Evolutionary conservation across 2,888 invertebrate species (phyloP), one percentile per base, ranked within the genome.

Genomic region (Abscondita cerata): DNA sequence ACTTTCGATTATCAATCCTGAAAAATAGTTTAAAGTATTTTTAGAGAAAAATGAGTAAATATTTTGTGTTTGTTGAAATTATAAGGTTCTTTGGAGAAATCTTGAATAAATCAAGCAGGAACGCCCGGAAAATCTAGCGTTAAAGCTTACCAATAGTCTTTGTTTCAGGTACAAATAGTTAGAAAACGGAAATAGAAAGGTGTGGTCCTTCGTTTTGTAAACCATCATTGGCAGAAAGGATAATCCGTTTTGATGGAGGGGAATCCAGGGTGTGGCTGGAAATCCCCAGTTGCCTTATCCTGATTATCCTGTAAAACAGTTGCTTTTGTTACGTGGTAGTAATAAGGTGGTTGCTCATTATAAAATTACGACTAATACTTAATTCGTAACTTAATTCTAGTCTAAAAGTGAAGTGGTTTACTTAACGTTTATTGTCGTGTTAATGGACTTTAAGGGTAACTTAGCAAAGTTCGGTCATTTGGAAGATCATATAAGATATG

Each of bases 401-500:
- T 41, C 16, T 41, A 13, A 15, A 6, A 33, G 48, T 48, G 48
- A 48, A 33, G n/a, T 48, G 20, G 12, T 1, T 48, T 18, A 25
- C 2, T 4, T 4, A 25, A 25, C 44, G n/a, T 8, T 16, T 44
- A 16, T 18, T 18, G 19, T 13, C 19, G 54, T 51, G 50, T 38
- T 48, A 44, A 56, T 56, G 52, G 18, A 56, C 52, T 48, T 52
- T 34, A 36, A 46, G 5, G 33, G 25, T 18, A 46, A 52, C 44
- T 36, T 18, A 16, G 13, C 16, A 18, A 15, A 47, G 16, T 52
- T 55, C 38, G 12, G 20, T 25, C 20, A 41, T 50, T 53, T 57
- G 12, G 52, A 52, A 56, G 57, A 59, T 67, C 58, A 51, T 68
- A 67, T 74, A 74, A 79, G 80, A 79, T 78, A 80, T 80, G 80